phyloP scores from a whole-genome alignment of 2,797 vertebrate genomes.

The Channa striata region DNA sequence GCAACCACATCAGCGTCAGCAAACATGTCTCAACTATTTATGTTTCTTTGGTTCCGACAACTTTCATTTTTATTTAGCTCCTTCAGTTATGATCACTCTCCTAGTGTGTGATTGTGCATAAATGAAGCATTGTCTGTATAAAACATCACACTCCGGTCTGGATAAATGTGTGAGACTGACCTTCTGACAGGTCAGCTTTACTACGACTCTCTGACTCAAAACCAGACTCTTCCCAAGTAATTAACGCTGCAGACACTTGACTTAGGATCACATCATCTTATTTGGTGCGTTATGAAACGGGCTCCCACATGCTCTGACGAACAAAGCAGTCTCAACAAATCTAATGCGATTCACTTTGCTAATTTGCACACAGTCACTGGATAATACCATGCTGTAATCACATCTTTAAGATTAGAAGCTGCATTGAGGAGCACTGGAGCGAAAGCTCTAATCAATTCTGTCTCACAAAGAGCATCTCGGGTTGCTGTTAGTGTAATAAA shows the following conservation, averaged over 20 bases:
- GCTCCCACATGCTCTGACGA: conserved; percentile 5
- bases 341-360: neutral
- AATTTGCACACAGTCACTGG: conserved; percentile 23
- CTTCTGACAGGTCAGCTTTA: no score
- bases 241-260: neutral
- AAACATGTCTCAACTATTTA: no score
- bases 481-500: conserved; percentile 15
- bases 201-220: neutral
- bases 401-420: conserved; percentile 31
- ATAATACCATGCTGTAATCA: conserved; percentile 20
- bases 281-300: neutral
- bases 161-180: no score
- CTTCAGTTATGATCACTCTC: no score
- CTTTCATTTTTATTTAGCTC: no score
- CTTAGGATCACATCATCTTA: neutral
- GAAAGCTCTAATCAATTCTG: conserved; percentile 31
- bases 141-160: no score
- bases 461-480: neutral
- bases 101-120: no score
- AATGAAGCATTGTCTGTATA: no score
- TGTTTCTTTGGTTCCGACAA: no score
- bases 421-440: conserved; percentile 23
- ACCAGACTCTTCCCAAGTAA: neutral
- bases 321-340: conserved; percentile 1
- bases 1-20: no score